Percentiles rank a stretch among this genome's conserved stretches.
Conservation (phyloP, 92 coral and sea anemone genomes). For the Actinernus sp. region DNA sequence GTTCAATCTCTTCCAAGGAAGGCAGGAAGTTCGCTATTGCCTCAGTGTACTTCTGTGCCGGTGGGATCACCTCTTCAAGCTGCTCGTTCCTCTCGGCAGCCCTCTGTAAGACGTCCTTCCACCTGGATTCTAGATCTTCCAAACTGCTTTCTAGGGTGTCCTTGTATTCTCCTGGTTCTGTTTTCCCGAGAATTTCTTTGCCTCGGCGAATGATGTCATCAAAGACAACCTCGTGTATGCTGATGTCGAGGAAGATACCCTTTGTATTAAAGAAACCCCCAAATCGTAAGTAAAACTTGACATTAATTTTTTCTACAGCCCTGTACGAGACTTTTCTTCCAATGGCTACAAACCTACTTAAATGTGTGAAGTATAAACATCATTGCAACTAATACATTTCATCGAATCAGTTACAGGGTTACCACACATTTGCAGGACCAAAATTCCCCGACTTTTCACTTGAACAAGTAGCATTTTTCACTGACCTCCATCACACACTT, state of each 20-base stretch:
- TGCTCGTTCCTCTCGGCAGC: conserved; percentile 84
- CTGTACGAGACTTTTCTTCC: too few species aligned
- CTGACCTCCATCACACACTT: too few species aligned
- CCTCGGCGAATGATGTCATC: conserved; percentile 80
- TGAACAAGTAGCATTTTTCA: too few species aligned
- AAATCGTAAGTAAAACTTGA: not conserved
- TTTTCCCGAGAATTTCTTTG: conserved; percentile 78
- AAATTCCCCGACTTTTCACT: too few species aligned
- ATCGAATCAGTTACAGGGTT: too few species aligned
- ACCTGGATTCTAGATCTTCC: conserved; percentile 73
- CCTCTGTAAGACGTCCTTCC: conserved; percentile 67
- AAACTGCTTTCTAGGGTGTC: conserved; percentile 67
- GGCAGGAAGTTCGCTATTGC: conserved; percentile 76
- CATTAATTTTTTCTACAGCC: too few species aligned
- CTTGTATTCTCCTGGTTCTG: conserved; percentile 73
- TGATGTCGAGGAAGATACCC: conserved; percentile 86
- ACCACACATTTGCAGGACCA: too few species aligned
- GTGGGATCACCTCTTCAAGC: conserved; percentile 88
- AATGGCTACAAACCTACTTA: too few species aligned
- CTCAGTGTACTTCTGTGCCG: conserved; percentile 87
- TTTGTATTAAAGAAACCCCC: conserved; percentile 6
- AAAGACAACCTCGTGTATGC: conserved; percentile 82
- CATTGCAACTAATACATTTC: too few species aligned
- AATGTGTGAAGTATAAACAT: too few species aligned
- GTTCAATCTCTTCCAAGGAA: conserved; percentile 78